These are phyloP conservation scores for Formica aserva DNA, from an alignment of 2,888 invertebrate genomes.

Conservation along the genomic window DNA sequence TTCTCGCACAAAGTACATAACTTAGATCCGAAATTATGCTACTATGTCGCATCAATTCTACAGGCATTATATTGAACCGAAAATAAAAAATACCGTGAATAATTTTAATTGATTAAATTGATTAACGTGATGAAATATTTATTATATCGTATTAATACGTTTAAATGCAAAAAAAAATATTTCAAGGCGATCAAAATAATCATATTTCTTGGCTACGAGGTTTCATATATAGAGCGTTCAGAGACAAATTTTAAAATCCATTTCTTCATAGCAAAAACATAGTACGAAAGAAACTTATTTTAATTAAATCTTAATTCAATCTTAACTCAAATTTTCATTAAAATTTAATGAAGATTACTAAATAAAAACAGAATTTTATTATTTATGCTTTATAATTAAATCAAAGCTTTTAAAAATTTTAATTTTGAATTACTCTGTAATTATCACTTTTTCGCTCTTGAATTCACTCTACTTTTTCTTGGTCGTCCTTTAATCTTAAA, in stretches of 20 bases:
- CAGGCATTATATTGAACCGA: background rate
- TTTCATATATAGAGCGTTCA: background rate
- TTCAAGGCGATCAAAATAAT: background rate
- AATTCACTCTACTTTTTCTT: background rate
- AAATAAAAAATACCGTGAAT: background rate
- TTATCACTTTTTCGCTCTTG: background rate
- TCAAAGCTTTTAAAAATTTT: background rate
- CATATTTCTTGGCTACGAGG: background rate
- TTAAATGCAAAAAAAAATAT: background rate
- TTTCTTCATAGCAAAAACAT: background rate
- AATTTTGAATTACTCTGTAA: background rate
- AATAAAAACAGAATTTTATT: background rate
- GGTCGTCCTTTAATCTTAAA: background rate
- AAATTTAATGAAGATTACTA: background rate
- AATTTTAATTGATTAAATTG: background rate
- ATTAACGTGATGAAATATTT: background rate
- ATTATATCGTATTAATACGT: background rate
- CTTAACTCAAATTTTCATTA: background rate
- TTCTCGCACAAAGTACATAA: constrained; percentile 29
- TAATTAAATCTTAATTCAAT: background rate
- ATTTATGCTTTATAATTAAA: background rate
- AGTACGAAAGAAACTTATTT: background rate
- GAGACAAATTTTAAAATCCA: background rate
- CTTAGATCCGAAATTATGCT: constrained; percentile 20
- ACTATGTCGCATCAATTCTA: constrained; percentile 2